Evolutionary conservation across 2,888 invertebrate species (phyloP), one percentile per base, ranked within the genome.

Genomic region (Drosophila parthenogenetica): DNA sequence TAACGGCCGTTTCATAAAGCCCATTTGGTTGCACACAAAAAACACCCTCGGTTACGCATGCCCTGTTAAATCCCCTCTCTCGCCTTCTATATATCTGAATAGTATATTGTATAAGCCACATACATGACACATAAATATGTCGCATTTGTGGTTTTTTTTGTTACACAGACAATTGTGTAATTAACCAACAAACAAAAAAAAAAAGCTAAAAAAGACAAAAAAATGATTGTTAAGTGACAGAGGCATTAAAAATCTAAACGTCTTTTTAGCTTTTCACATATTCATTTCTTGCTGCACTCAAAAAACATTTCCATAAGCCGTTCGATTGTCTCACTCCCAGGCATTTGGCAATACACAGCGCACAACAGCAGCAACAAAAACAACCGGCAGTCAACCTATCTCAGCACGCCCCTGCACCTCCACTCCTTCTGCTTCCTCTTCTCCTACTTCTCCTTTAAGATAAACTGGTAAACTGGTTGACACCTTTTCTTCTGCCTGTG

Each of bases 131-230:
- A 76, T 71, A 82, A 74, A 80, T 73, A 69, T 73, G 73, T 83
- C 69, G 61, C 50, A 66, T 53, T 37, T 46, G 69, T 46, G 51
- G 54, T 63, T 14, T 40, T 37, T 53, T 61, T 54, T 60, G 64
- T 74, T 49, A 63, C 82, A 65, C 42, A 81, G 84, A 86, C 88
- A 86, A 88, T 88, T 85, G 85, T 86, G 87, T 77, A 85, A 85
- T 85, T 85, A 85, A 79, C 77, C 70, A 79, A 79, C 77, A 77
- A 64, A 64, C 58, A 69, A 79, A 50, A 40, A 54, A 49, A 29
- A 16, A 43, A 35, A 57, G n/a, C n/a, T n/a, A 60, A 69, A 79
- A 50, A 40, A 54, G 53, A 29, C 19, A 43, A 35, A 57, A 49
- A 58, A 51, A 59, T 50, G 35, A 37, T 35, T 35, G 42, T 32